phyloP scores from a whole-genome alignment of 2,888 invertebrate genomes.

The Agonopterix alstromeriana region DNA sequence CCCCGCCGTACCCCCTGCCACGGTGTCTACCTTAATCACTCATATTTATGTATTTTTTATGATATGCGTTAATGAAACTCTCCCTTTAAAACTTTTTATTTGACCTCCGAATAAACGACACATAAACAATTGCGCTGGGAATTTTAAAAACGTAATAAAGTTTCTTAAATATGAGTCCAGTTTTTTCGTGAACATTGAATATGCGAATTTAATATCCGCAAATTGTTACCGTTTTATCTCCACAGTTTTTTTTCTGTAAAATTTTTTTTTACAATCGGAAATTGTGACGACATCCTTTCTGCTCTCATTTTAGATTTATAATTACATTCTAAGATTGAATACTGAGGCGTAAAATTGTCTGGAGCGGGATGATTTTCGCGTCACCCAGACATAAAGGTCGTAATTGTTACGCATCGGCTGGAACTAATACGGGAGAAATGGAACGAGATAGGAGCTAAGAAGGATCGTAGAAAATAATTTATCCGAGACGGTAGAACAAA shows the following conservation, averaged over 20 bases:
- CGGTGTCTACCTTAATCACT: slow-evolving; percentile 62
- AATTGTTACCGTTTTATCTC: neutral
- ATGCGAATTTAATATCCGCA: slow-evolving; percentile 5
- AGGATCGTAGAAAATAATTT: slow-evolving; percentile 74
- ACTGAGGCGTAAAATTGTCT: slow-evolving; percentile 68
- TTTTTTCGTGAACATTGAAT: slow-evolving; percentile 17
- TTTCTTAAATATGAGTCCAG: slow-evolving; percentile 15
- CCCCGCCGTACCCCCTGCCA: slow-evolving; percentile 43
- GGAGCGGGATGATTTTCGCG: slow-evolving; percentile 69
- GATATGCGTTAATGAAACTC: slow-evolving; percentile 51
- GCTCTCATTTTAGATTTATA: slow-evolving; percentile 36
- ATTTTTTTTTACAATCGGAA: neutral
- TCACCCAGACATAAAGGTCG: slow-evolving; percentile 70
- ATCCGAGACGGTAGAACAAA: slow-evolving; percentile 70
- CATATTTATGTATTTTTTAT: slow-evolving; percentile 65
- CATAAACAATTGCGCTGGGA: slow-evolving; percentile 29
- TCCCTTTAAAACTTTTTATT: slow-evolving; percentile 36
- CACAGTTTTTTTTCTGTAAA: neutral
- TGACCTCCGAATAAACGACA: slow-evolving; percentile 26
- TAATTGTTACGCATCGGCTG: slow-evolving; percentile 74
- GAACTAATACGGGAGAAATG: slow-evolving; percentile 75
- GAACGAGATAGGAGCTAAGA: slow-evolving; percentile 68
- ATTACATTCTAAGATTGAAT: slow-evolving; percentile 56
- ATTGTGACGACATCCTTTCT: neutral
- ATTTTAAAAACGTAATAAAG: slow-evolving; percentile 28